Evolutionary conservation across 1,140 invertebrate genomes (phyloP).

Genomic region (Drosophila willistoni): DNA sequence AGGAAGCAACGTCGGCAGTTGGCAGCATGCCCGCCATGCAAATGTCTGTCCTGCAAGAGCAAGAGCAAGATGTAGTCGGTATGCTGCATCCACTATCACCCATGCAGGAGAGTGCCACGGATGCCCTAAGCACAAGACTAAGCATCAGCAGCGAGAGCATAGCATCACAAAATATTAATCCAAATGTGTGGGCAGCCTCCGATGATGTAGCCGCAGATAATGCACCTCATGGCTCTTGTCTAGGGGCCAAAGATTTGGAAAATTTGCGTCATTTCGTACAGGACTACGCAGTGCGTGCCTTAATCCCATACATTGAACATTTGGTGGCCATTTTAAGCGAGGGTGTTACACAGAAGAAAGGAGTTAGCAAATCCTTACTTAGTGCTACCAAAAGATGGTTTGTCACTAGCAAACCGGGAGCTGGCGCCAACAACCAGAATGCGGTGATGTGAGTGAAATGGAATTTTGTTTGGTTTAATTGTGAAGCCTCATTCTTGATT

Average conservation of each 20-base stretch:
- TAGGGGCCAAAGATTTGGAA: conserved; percentile 92
- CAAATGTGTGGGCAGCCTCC: conserved; percentile 85
- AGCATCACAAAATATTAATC: conserved; percentile 84
- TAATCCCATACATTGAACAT: conserved; percentile 95
- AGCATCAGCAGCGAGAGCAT: conserved; percentile 85
- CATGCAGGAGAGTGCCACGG: conserved; percentile 79
- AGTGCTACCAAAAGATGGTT: conserved; percentile 98
- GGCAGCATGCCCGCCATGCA: conserved; percentile 84
- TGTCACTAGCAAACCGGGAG: conserved; percentile 92
- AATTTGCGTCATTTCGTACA: conserved; percentile 92
- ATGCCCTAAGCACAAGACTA: conserved; percentile 82
- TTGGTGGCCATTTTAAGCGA: conserved; percentile 93
- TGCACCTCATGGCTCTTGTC: conserved; percentile 88
- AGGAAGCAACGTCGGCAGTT: conserved; percentile 84
- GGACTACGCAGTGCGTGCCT: conserved; percentile 93
- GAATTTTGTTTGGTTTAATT: too few relatives aligned
- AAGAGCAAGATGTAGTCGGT: conserved; percentile 61
- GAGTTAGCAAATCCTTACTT: conserved; percentile 94
- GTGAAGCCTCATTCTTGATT: background rate
- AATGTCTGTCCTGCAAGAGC: conserved; percentile 65
- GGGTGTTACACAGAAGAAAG: conserved; percentile 94
- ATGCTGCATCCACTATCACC: conserved; percentile 87
- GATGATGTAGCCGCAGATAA: conserved; percentile 83
- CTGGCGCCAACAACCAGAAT: conserved; percentile 87
- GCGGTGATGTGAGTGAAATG: conserved; percentile 89